Evolutionary conservation across 2,797 vertebrate species (phyloP).

Genomic region (Pteropus rufus): DNA sequence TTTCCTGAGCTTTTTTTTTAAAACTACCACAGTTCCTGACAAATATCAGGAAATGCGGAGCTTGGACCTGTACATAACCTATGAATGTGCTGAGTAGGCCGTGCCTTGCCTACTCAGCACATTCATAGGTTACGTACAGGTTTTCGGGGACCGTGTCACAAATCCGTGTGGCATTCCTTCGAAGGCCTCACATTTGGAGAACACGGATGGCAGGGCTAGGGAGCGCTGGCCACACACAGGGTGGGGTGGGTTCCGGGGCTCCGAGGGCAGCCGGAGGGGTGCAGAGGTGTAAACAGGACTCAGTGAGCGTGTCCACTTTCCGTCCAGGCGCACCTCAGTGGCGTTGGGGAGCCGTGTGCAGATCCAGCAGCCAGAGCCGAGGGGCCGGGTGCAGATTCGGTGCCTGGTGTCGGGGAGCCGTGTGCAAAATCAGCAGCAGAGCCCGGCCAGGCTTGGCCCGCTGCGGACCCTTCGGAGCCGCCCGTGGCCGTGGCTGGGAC

Average conservation of each 20-base stretch:
- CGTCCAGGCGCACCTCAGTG: neutral
- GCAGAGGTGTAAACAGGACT: accelerated
- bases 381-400: accelerated
- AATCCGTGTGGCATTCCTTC: no score
- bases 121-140: accelerated
- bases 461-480: neutral
- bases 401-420: accelerated
- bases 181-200: accelerated
- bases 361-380: accelerated
- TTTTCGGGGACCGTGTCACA: no score
- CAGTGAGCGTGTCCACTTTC: accelerated
- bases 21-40: no score
- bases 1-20: no score
- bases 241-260: no score
- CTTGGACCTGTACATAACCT: no score
- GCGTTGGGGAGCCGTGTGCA: accelerated
- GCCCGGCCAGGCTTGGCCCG: neutral
- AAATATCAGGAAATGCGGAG: no score
- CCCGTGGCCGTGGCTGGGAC: neutral
- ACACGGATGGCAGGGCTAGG: accelerated
- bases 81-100: no score
- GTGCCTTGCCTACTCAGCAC: no score
- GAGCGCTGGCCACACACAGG: no score
- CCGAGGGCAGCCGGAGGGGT: accelerated
- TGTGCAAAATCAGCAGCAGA: accelerated